phyloP scores from a whole-genome alignment of 1,140 invertebrate species.

The Chymomyza costata region DNA sequence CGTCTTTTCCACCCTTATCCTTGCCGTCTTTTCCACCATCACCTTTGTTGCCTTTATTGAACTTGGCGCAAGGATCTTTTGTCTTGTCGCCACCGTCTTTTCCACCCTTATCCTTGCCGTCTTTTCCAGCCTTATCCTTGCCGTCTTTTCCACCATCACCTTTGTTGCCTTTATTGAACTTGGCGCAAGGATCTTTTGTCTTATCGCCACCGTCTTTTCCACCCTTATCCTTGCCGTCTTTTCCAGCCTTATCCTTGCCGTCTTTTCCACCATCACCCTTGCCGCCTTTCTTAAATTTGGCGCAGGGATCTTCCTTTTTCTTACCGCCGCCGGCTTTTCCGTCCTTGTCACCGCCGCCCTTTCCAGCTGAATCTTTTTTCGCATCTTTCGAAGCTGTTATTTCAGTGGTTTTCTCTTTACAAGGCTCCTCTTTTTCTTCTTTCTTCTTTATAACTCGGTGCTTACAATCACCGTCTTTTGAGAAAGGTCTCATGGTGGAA shows the following conservation, averaged over 20 bases:
- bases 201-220: no score
- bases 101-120: no score
- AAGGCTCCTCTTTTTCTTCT: conserved; percentile 1
- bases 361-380: neutral
- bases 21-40: neutral
- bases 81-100: no score
- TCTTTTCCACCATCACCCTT: conserved; percentile 6
- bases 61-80: no score
- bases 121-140: no score
- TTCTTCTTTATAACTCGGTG: neutral
- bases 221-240: no score
- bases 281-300: neutral
- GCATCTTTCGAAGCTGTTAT: no score
- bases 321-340: neutral
- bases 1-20: neutral
- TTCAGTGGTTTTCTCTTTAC: neutral
- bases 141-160: neutral
- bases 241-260: no score
- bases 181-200: no score
- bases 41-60: no score
- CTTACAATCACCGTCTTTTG: neutral
- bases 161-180: no score
- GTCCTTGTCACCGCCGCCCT: neutral
- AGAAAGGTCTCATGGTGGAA: neutral
- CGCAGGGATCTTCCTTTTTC: conserved; percentile 4